Evolutionary conservation across 2,888 invertebrate species (phyloP).

Genomic region (Cabera pusaria): DNA sequence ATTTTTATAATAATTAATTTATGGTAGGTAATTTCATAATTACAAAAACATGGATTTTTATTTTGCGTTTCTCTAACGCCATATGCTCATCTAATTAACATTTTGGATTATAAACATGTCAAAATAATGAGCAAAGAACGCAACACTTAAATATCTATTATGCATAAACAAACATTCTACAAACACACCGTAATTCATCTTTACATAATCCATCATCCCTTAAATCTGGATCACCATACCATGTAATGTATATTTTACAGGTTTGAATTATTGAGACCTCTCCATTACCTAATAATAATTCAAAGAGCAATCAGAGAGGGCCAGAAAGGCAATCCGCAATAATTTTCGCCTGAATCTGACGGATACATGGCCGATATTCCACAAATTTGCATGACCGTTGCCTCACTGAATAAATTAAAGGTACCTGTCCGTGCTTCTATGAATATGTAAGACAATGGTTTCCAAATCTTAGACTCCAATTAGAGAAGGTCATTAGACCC

Average conservation of each 20-base stretch:
- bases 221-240: constrained; percentile 9
- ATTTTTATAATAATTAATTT: too few species aligned
- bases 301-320: constrained; percentile 40
- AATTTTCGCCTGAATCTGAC: constrained; percentile 80
- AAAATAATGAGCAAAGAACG: too few species aligned
- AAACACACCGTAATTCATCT: background rate
- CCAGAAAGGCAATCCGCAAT: constrained; percentile 69
- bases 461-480: constrained; percentile 80
- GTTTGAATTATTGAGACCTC: constrained; percentile 26
- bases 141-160: too few species aligned
- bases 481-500: constrained; percentile 74
- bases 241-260: constrained; percentile 23
- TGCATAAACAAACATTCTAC: too few species aligned
- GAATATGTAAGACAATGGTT: constrained; percentile 82
- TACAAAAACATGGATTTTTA: too few species aligned
- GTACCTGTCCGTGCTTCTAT: constrained; percentile 73
- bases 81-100: too few species aligned
- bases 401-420: constrained; percentile 77
- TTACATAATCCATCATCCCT: background rate
- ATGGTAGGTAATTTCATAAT: too few species aligned
- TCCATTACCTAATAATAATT: constrained; percentile 42
- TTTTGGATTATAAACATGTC: too few species aligned
- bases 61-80: too few species aligned
- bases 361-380: constrained; percentile 81
- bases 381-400: constrained; percentile 80